phyloP scores from a whole-genome alignment of 1,140 invertebrate genomes.

The Meloidogyne exigua region DNA sequence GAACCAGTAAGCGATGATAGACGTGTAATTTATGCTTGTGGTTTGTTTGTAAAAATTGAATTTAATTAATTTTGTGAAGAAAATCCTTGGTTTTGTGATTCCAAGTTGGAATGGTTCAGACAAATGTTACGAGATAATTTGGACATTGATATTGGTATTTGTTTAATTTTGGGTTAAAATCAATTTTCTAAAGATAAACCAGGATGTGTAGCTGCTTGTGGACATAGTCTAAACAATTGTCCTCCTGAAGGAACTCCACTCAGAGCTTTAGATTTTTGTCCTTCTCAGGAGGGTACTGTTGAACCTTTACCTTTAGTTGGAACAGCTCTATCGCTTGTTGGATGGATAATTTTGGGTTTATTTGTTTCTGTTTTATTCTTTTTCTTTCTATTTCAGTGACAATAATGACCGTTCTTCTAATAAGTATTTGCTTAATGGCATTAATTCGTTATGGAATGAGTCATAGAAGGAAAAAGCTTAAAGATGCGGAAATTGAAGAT shows the following conservation, averaged over 20 bases:
- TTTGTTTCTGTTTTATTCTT: slow-evolving; percentile 18
- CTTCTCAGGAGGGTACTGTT: slow-evolving; percentile 40
- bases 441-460: slow-evolving; percentile 63
- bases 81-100: slow-evolving; percentile 62
- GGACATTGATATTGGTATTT: slow-evolving; percentile 57
- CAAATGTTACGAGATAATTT: slow-evolving; percentile 58
- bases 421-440: slow-evolving; percentile 61
- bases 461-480: slow-evolving; percentile 61
- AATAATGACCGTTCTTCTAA: slow-evolving; percentile 62
- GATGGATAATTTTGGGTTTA: slow-evolving; percentile 64
- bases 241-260: slow-evolving; percentile 57
- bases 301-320: slow-evolving; percentile 49
- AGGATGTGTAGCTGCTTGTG: slow-evolving; percentile 56
- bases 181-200: slow-evolving; percentile 57
- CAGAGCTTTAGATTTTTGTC: slow-evolving; percentile 51
- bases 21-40: slow-evolving; percentile 63
- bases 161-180: too few species aligned
- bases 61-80: slow-evolving; percentile 35
- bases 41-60: slow-evolving; percentile 32
- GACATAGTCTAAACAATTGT: slow-evolving; percentile 51
- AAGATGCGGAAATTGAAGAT: slow-evolving; percentile 62
- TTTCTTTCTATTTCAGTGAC: slow-evolving; percentile 53
- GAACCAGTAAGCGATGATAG: slow-evolving; percentile 57
- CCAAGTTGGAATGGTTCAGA: slow-evolving; percentile 61
- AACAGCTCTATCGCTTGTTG: slow-evolving; percentile 57